A percentile compares a stretch with the other conserved stretches of the same genome.
phyloP scores from a whole-genome alignment of 1,140 invertebrate genomes.

The Agraylea sexmaculata region DNA sequence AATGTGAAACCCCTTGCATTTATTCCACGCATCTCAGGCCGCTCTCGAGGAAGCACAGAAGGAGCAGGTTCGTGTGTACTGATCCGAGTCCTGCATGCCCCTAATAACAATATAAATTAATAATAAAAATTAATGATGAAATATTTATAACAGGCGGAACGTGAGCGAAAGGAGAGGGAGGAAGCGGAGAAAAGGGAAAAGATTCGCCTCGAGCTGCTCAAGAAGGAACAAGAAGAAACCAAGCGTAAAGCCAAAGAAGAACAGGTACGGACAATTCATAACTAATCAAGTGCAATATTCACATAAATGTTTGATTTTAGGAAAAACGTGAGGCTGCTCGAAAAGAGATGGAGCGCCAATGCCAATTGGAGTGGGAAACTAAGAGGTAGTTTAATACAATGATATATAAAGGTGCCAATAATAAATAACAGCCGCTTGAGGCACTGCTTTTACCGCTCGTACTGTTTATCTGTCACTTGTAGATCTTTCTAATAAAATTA shows the following conservation, averaged over 20 bases:
- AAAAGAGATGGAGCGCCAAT: constrained; percentile 86
- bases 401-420: no score
- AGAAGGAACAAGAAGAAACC: constrained; percentile 51
- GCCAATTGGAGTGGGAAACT: constrained; percentile 93
- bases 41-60: constrained; percentile 19
- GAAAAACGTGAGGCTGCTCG: constrained; percentile 37
- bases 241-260: constrained; percentile 39
- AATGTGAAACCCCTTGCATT: background rate
- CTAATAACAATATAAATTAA: background rate
- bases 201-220: constrained; percentile 47
- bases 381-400: constrained; percentile 59
- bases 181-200: constrained; percentile 79
- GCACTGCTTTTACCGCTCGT: no score
- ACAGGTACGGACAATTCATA: no score
- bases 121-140: background rate
- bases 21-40: constrained; percentile 6
- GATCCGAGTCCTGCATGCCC: background rate
- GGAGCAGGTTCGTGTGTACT: constrained; percentile 16
- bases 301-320: constrained; percentile 32
- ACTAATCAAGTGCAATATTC: constrained; percentile 35
- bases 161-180: constrained; percentile 84
- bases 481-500: no score
- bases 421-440: no score
- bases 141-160: constrained; percentile 56
- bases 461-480: no score